Evolutionary conservation across 1,140 invertebrate species (phyloP), one percentile per base, ranked within the genome.

Genomic region (Ganaspis sp.): DNA sequence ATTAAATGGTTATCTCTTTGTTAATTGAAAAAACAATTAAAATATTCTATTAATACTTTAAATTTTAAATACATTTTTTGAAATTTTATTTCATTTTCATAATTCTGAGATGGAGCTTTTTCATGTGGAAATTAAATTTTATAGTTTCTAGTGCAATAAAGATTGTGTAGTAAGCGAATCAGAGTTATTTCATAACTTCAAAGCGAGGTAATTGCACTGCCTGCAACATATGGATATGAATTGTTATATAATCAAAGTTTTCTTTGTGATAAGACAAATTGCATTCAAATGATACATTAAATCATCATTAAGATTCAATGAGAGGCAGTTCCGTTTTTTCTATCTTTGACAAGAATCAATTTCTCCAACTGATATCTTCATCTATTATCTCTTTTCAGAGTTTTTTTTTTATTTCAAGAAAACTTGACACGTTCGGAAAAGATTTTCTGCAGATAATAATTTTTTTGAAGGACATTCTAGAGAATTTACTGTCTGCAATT

Each of bases 201-300:
- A 12, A 29, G 11, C 0, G 23, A 64, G 54, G 54, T 64, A 29
- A 64, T 64, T 64, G 54, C 26, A 29, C 54, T 64, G 19, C 12
- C 8, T 2, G 23, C 21, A 64, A 64, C 23, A 29, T 64, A 29
- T 64, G 54, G 26, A 64, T 64, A 26, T 64, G 29, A 64, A 64
- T 64, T 64, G 26, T 64, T 64, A 64, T 29, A 23, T 29, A 64
- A 64, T 64, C 26, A 15, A 5, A 64, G 23, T 29, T 64, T 64
- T 64, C 15, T 26, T 58, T 12, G 4, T 76, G 78, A 80, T 77
- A 75, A 74, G 21, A 72, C 53, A 69, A 74, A 76, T 74, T 38
- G 40, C 38, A 37, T 58, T 78, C 21, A 29, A 71, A 71, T 71
- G 72, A 40, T 37, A 11, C 19, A 75, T 72, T 64, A 79, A 69